Evolutionary conservation across 2,888 invertebrate species (phyloP).

Genomic region (Metopia argyrocephala): DNA sequence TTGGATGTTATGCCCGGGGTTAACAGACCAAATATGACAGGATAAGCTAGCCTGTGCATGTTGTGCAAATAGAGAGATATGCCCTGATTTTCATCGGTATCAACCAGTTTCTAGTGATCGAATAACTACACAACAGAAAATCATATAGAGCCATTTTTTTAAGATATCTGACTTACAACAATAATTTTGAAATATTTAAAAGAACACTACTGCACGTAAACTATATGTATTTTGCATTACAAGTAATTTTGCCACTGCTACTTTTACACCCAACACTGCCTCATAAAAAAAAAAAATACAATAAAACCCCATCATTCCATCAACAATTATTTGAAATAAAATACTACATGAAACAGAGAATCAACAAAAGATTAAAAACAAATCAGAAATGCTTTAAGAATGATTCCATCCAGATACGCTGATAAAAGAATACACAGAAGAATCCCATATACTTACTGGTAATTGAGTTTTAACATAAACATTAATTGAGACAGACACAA

Average conservation of each 20-base stretch:
- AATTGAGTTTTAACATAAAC: conserved; percentile 17
- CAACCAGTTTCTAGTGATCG: too few species aligned
- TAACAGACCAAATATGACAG: too few species aligned
- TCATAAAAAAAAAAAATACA: background rate
- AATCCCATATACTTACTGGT: background rate
- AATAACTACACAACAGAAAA: too few species aligned
- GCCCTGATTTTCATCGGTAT: too few species aligned
- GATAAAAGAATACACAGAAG: background rate
- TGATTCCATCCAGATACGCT: conserved; percentile 6
- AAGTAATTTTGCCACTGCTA: background rate
- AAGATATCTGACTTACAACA: too few species aligned
- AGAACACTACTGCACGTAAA: background rate
- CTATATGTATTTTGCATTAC: background rate
- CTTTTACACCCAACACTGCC: background rate
- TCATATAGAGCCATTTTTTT: too few species aligned
- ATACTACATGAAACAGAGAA: background rate
- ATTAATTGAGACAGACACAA: background rate
- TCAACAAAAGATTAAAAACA: background rate
- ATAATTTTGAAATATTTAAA: too few species aligned
- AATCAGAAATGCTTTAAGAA: background rate
- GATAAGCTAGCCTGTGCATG: too few species aligned
- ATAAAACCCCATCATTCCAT: conserved; percentile 12
- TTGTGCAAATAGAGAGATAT: too few species aligned
- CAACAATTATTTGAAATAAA: background rate
- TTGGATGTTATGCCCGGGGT: too few species aligned